A percentile compares a stretch with the other conserved stretches of the same genome.
phyloP scores from a whole-genome alignment of 2,113 vertebrate species.

The Rallus limicola region DNA sequence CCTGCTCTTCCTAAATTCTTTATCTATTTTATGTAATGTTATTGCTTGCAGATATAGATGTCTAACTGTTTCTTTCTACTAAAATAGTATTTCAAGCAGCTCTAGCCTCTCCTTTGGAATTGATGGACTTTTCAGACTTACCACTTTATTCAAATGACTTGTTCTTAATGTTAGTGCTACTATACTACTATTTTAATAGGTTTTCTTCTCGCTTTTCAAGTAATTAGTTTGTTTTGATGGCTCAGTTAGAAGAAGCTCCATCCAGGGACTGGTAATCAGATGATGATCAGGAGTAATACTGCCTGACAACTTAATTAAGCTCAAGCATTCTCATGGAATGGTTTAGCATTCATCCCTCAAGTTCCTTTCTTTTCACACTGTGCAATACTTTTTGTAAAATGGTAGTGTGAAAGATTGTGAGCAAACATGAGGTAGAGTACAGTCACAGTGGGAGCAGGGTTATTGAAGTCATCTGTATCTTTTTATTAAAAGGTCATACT shows the following conservation, averaged over 20 bases:
- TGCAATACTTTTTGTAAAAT: not conserved
- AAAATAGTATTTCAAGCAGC: not conserved
- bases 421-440: not conserved
- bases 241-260: not conserved
- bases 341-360: not conserved
- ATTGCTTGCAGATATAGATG: not conserved
- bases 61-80: not conserved
- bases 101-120: not conserved
- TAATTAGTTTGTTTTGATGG: not conserved
- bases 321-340: not conserved
- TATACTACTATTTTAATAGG: not conserved
- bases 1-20: not conserved
- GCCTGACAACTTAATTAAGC: not conserved
- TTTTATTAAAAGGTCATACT: not conserved
- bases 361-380: not conserved
- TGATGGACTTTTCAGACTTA: not conserved
- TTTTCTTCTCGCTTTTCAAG: not conserved
- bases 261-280: not conserved
- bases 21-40: not conserved
- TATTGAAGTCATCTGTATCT: not conserved
- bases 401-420: not conserved
- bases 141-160: not conserved
- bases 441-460: not conserved
- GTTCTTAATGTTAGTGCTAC: not conserved
- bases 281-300: not conserved